These are phyloP conservation scores for Hypothenemus hampei DNA, from an alignment of 1,140 invertebrate species.

Conservation along the genomic window DNA sequence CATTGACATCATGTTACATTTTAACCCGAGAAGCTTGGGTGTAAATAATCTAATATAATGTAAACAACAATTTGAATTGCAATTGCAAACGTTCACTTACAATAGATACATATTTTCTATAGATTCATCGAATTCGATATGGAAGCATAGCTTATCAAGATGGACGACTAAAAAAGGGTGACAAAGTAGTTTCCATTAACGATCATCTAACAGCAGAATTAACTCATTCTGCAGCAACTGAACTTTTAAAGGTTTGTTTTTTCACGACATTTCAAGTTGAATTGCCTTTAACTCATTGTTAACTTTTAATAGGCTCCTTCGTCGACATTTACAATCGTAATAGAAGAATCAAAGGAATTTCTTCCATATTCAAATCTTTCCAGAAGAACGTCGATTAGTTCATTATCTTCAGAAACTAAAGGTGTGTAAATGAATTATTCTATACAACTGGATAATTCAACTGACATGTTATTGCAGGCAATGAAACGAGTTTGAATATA, in stretches of 20 bases:
- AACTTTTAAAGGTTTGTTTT: conserved; percentile 71
- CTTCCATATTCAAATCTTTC: conserved; percentile 16
- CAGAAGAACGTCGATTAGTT: conserved; percentile 17
- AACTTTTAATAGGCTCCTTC: conserved; percentile 20
- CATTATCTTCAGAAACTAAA: conserved; percentile 24
- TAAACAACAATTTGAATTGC: neutral
- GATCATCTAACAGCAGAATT: conserved; percentile 74
- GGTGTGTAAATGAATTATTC: conserved; percentile 9
- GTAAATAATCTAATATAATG: neutral
- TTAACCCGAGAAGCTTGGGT: neutral
- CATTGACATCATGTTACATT: neutral
- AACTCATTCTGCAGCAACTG: conserved; percentile 78
- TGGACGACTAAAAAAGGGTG: conserved; percentile 79
- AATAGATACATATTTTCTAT: conserved; percentile 3
- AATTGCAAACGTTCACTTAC: neutral
- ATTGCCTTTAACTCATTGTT: no score
- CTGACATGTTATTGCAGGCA: neutral
- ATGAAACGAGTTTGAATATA: conserved; percentile 10
- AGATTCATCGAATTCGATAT: conserved; percentile 81
- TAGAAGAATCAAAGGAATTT: conserved; percentile 25
- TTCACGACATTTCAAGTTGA: no score
- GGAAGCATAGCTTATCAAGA: conserved; percentile 82
- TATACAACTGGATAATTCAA: neutral
- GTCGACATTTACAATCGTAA: conserved; percentile 22
- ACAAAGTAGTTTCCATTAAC: conserved; percentile 84